Conservation (phyloP, 2,888 invertebrate genomes). For the Campoplex nolae region DNA sequence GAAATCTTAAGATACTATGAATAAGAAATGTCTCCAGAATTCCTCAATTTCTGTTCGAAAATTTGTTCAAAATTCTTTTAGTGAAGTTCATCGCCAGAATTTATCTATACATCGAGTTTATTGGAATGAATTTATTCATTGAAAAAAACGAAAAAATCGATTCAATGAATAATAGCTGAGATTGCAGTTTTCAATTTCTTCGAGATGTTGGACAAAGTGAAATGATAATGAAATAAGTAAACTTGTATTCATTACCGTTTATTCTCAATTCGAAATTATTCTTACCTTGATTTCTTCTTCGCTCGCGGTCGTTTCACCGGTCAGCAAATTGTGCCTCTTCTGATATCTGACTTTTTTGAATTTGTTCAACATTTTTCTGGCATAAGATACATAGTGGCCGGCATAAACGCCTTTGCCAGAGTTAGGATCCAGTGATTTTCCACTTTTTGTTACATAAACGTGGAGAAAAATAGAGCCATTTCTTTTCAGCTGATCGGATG, state of each 20-base stretch:
- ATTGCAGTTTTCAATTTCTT: not conserved
- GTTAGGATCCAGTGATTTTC: conserved; percentile 93
- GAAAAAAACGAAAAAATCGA: not conserved
- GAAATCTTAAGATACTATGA: not conserved
- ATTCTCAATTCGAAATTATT: not conserved
- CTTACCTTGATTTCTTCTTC: conserved; percentile 89
- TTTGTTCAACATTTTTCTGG: conserved; percentile 93
- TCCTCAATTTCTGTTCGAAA: not conserved
- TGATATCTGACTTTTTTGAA: conserved; percentile 95
- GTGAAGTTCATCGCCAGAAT: too few relatives aligned
- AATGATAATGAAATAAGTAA: not conserved
- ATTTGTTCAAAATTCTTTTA: not conserved
- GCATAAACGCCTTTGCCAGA: conserved; percentile 88
- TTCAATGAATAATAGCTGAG: not conserved
- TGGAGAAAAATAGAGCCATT: conserved; percentile 98
- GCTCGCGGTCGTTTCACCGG: conserved; percentile 93
- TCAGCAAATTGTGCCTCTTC: conserved; percentile 97
- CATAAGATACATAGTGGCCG: conserved; percentile 90
- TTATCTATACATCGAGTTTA: too few relatives aligned
- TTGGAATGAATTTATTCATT: too few relatives aligned
- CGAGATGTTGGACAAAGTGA: not conserved
- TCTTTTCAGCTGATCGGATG: conserved; percentile 90
- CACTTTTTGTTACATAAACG: conserved; percentile 93
- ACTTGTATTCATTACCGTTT: not conserved
- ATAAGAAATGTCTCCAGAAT: too few relatives aligned